Evolutionary conservation across 2,797 vertebrate genomes (phyloP).

Genomic region (Chelon auratus): DNA sequence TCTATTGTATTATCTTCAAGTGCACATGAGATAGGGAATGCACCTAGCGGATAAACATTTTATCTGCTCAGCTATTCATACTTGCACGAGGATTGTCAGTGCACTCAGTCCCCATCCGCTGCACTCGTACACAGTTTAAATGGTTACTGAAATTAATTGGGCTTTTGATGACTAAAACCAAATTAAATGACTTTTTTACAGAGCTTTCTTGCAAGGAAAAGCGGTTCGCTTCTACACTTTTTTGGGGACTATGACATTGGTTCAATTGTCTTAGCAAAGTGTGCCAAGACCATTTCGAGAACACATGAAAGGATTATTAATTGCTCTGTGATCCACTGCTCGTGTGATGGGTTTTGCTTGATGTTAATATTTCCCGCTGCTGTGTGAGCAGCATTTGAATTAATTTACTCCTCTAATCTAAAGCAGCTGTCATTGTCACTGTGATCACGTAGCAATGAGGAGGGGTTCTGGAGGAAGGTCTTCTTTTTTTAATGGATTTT

Average conservation of each 20-base stretch:
- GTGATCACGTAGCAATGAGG: conserved; percentile 14
- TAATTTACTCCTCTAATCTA: conserved; percentile 41
- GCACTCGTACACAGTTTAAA: conserved; percentile 31
- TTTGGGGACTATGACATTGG: conserved; percentile 27
- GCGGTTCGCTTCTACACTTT: conserved; percentile 14
- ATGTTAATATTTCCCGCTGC: conserved; percentile 24
- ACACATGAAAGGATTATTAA: conserved; percentile 56
- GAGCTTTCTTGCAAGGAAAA: conserved; percentile 13
- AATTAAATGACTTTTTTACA: conserved; percentile 53
- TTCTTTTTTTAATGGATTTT: conserved; percentile 19
- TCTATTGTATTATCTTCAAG: conserved; percentile 61
- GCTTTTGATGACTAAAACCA: conserved; percentile 36
- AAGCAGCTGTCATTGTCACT: conserved; percentile 37
- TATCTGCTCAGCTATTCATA: conserved; percentile 53
- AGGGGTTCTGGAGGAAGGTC: background rate
- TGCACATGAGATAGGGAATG: conserved; percentile 36
- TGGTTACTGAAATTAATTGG: conserved; percentile 46
- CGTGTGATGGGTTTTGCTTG: conserved; percentile 25
- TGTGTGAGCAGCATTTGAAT: conserved; percentile 39
- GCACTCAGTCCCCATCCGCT: conserved; percentile 7
- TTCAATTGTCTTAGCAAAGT: conserved; percentile 34
- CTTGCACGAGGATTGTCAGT: conserved; percentile 24
- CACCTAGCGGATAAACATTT: conserved; percentile 38
- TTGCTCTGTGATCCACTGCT: conserved; percentile 30
- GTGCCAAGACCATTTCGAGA: conserved; percentile 48